Evolutionary conservation across 2,888 invertebrate genomes (phyloP), one percentile per base, ranked within the genome.

Genomic region (Eledone cirrhosa): DNA sequence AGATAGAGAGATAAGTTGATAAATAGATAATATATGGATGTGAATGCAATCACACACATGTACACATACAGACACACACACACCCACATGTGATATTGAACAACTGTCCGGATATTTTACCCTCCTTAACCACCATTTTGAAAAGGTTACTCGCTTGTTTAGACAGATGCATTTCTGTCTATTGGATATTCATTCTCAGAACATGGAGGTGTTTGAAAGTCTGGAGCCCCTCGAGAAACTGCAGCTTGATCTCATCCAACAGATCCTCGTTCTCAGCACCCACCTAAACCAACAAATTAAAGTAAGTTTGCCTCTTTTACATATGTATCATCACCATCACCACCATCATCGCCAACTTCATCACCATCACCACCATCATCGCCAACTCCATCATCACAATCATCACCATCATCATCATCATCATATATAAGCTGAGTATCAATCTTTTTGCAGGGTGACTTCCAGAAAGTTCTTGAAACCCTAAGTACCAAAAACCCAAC

Each of bases 401-500:
- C n/a, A n/a, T n/a, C n/a, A n/a, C n/a, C n/a, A n/a, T n/a, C n/a
- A n/a, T n/a, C n/a, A n/a, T n/a, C n/a, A n/a, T n/a, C n/a, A n/a
- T n/a, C n/a, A n/a, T n/a, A n/a, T n/a, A n/a, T n/a, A n/a, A n/a
- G n/a, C n/a, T n/a, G n/a, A n/a, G n/a, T n/a, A n/a, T n/a, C n/a
- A n/a, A n/a, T 48, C n/a, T 0, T 80, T 53, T 82, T 85, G 29
- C 85, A 89, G 89, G 80, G 86, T 59, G 84, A 86, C 8, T 82
- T 88, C 80, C 88, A 88, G 79, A 87, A 84, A 82, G 84, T 86
- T 8, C 83, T 88, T 83, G 89, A 90, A 79, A 84, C 86, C 47
- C 81, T 90, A 33, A 88, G 88, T 83, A 88, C 88, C 48, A 89
- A 87, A 80, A 87, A 88, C 11, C 88, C 89, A 77, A 89, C 89